Conservation (phyloP, 1,140 invertebrate genomes). For the Hycleus cichorii region DNA sequence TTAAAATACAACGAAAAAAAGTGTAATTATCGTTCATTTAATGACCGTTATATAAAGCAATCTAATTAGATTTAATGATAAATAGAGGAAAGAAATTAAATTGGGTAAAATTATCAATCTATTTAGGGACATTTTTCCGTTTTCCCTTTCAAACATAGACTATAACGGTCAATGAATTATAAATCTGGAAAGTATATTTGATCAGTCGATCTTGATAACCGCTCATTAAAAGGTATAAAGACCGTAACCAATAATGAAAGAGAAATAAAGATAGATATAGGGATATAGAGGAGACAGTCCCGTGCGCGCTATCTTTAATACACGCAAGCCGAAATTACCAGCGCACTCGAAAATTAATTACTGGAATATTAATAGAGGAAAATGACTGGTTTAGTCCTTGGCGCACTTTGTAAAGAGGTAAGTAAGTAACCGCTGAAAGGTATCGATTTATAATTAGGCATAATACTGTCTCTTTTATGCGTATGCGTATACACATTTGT, state of each 20-base stretch:
- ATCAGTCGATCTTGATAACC: constrained; percentile 21
- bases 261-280: too few relatives aligned
- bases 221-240: constrained; percentile 32
- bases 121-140: constrained; percentile 9
- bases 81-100: constrained; percentile 4
- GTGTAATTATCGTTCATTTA: constrained; percentile 5
- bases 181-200: constrained; percentile 21
- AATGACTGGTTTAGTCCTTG: constrained; percentile 33
- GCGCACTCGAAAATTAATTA: constrained; percentile 30
- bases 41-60: constrained; percentile 1
- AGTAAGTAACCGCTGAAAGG: constrained; percentile 38
- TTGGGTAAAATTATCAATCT: constrained; percentile 15
- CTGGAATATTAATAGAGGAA: constrained; percentile 31
- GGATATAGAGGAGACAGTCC: too few relatives aligned
- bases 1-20: neutral
- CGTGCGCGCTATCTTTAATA: constrained; percentile 22
- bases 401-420: constrained; percentile 35
- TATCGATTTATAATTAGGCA: constrained; percentile 37
- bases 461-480: constrained; percentile 25
- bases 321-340: constrained; percentile 31
- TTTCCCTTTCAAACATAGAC: neutral
- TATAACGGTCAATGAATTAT: constrained; percentile 22
- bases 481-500: neutral
- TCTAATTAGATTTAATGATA: constrained; percentile 7
- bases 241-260: constrained; percentile 5